A percentile compares a stretch with the other conserved stretches of the same genome.
phyloP scores from a whole-genome alignment of 2,797 vertebrate species.

The Anguilla anguilla region DNA sequence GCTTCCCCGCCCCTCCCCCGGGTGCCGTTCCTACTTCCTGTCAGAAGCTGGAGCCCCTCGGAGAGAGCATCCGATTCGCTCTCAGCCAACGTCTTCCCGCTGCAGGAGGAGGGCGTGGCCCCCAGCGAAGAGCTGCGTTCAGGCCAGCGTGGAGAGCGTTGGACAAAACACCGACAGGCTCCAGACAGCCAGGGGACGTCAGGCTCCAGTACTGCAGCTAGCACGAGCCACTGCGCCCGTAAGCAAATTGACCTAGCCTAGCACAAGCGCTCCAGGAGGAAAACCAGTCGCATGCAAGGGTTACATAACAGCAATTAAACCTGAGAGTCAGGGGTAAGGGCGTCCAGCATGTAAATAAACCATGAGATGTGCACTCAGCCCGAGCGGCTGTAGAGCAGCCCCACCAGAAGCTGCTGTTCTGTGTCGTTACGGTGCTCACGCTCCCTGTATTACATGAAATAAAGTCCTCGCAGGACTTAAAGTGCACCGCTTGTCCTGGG shows the following conservation, averaged over 20 bases:
- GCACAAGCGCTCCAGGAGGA: not conserved
- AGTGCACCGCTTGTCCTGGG: not conserved
- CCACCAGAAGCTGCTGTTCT: not conserved
- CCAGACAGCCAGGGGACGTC: not conserved
- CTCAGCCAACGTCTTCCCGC: conserved; percentile 19
- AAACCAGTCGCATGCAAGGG: not conserved
- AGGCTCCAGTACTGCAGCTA: not conserved
- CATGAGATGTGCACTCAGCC: not conserved
- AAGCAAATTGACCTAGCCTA: not conserved
- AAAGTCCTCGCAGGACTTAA: not conserved
- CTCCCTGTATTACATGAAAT: not conserved
- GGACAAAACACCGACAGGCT: not conserved
- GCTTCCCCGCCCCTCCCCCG: conserved; percentile 47
- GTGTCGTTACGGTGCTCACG: not conserved
- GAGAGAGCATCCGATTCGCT: conserved; percentile 49
- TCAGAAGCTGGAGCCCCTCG: conserved; percentile 50
- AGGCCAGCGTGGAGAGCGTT: not conserved
- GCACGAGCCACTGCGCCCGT: not conserved
- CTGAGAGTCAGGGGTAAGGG: not conserved
- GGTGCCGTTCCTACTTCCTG: conserved; percentile 67
- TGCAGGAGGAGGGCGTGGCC: conserved; percentile 35
- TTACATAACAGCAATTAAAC: not conserved
- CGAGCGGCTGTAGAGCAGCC: not conserved
- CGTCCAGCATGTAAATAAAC: not conserved
- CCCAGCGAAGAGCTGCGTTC: not conserved